Percentiles rank a stretch among this genome's conserved stretches.
phyloP scores from a whole-genome alignment of 2,113 vertebrate species.

The Blennius ocellaris region DNA sequence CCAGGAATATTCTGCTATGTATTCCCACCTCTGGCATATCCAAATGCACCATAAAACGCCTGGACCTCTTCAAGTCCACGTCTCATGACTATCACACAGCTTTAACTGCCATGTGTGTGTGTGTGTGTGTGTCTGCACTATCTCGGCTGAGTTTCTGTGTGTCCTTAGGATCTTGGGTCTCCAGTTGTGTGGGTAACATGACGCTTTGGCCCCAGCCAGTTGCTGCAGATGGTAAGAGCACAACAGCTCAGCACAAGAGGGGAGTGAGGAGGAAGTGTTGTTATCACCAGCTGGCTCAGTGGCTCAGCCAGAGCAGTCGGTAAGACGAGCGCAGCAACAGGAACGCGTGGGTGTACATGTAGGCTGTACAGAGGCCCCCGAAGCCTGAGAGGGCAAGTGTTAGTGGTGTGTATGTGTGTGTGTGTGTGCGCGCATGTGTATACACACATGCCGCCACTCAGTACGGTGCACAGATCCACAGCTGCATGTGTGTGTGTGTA shows the following conservation, averaged over 20 bases:
- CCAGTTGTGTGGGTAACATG: slow-evolving; percentile 72
- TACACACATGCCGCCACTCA: slow-evolving; percentile 19
- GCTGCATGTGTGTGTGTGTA: slow-evolving; percentile 25
- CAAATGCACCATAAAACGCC: slow-evolving; percentile 30
- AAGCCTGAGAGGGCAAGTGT: slow-evolving; percentile 55
- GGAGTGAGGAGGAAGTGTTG: slow-evolving; percentile 76
- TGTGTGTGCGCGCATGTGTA: background rate
- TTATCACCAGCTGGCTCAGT: slow-evolving; percentile 76
- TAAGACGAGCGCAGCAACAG: slow-evolving; percentile 65
- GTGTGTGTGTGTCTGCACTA: slow-evolving; percentile 21
- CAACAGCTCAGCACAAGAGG: slow-evolving; percentile 60
- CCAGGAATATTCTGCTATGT: slow-evolving; percentile 37
- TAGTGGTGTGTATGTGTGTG: slow-evolving; percentile 15
- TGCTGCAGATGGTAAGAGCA: slow-evolving; percentile 73
- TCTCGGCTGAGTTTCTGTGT: slow-evolving; percentile 37
- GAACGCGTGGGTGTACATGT: slow-evolving; percentile 72
- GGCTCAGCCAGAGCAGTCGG: slow-evolving; percentile 58
- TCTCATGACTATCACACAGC: slow-evolving; percentile 35
- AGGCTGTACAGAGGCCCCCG: slow-evolving; percentile 46
- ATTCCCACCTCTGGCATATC: slow-evolving; percentile 20
- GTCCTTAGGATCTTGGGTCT: slow-evolving; percentile 50
- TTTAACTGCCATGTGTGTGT: slow-evolving; percentile 39
- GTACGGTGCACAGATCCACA: slow-evolving; percentile 36
- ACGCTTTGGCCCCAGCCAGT: slow-evolving; percentile 59
- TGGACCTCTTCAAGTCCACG: background rate